Evolutionary conservation across 2,797 vertebrate species (phyloP).

Genomic region (Rhinichthys osculus): DNA sequence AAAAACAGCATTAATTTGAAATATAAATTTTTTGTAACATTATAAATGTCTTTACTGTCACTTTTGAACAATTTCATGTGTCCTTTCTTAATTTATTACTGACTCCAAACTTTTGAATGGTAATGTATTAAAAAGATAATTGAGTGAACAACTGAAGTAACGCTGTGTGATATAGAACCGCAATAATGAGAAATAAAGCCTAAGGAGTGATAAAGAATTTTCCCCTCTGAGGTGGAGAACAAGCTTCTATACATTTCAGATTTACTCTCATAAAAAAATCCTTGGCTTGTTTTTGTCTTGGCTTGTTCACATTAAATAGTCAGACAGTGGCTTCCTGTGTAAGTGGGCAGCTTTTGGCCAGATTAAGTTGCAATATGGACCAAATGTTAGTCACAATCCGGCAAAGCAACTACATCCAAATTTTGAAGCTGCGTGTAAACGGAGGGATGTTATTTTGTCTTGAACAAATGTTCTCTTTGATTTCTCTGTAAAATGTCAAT

Average conservation of each 20-base stretch:
- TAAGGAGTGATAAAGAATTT: neutral
- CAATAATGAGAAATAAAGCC: neutral
- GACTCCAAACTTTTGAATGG: neutral
- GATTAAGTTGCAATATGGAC: slow-evolving; percentile 2
- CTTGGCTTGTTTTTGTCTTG: no score
- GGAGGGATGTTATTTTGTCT: neutral
- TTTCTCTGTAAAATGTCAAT: neutral
- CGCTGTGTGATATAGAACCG: neutral
- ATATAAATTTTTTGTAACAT: neutral
- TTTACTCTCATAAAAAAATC: no score
- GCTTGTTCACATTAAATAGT: neutral
- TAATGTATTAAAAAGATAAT: neutral
- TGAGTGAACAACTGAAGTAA: neutral
- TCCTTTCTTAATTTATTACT: neutral
- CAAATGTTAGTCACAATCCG: neutral
- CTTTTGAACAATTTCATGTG: neutral
- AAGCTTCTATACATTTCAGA: neutral
- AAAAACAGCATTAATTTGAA: no score
- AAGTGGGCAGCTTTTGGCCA: neutral
- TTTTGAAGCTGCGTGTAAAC: neutral
- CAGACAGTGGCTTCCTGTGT: neutral
- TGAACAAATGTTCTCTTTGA: neutral
- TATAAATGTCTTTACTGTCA: neutral
- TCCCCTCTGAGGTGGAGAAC: neutral
- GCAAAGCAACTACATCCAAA: neutral